Percentiles rank a stretch among this genome's conserved stretches.
Evolutionary conservation across 2,888 invertebrate genomes (phyloP).

Genomic region (Steinernema hermaphroditum): DNA sequence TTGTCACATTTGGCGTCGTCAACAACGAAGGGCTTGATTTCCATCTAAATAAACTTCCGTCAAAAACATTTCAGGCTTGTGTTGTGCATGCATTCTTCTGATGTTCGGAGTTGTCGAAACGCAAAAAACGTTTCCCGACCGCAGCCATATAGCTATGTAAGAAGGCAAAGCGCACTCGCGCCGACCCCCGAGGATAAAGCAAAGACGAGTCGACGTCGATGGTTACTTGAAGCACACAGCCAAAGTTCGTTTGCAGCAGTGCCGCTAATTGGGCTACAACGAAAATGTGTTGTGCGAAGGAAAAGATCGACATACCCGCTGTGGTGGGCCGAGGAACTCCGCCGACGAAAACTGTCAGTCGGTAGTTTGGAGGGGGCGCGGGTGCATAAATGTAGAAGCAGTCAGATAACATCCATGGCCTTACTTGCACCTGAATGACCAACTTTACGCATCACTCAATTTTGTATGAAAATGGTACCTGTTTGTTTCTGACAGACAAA

Average conservation of each 20-base stretch:
- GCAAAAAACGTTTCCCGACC: conserved; percentile 15
- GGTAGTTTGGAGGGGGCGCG: background rate
- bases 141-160: conserved; percentile 16
- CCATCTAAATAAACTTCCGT: too few relatives aligned
- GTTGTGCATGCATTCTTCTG: conserved; percentile 1
- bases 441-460: too few relatives aligned
- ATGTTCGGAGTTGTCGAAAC: background rate
- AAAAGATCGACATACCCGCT: background rate
- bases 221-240: conserved; percentile 16
- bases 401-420: background rate
- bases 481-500: conserved; percentile 12
- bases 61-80: too few relatives aligned
- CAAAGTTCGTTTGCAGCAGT: conserved; percentile 1
- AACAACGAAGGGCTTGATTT: conserved; percentile 1
- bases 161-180: conserved; percentile 6
- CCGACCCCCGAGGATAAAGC: conserved; percentile 21
- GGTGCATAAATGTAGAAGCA: conserved; percentile 5
- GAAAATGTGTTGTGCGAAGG: too few relatives aligned
- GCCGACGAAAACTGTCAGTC: conserved; percentile 18
- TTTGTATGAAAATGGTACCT: conserved; percentile 1
- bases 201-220: conserved; percentile 16
- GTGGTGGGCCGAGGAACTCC: conserved; percentile 15
- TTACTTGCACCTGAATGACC: conserved; percentile 17
- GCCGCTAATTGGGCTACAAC: conserved; percentile 8
- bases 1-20: conserved; percentile 10